Evolutionary conservation across 92 coral and sea anemone genomes (phyloP), one percentile per base, ranked within the genome.

Genomic region (Palythoa caribaeorum): DNA sequence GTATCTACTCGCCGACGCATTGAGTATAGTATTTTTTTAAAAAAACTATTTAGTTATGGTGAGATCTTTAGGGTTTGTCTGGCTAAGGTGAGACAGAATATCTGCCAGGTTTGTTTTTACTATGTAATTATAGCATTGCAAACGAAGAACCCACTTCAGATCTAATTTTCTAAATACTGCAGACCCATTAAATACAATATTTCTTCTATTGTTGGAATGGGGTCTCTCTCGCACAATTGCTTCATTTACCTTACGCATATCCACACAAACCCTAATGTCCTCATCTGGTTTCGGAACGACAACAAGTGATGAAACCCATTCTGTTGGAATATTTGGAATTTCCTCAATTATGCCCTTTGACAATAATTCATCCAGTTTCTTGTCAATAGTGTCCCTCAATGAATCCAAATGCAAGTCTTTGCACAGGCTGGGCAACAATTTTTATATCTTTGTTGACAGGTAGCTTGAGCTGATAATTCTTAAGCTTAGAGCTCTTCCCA

Each of bases 101-200:
- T 91, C 94, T 35, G 91, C 93, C 47, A 87, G 75, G 78, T 92
- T 92, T 13, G 93, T 78, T 57, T 83, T 92, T 6, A 91, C 1
- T 65, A n/a, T 73, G 85, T 87, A 90, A 69, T 88, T 71, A 78
- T 90, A 65, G 57, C 90, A 80, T 59, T 90, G 92, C 47, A 90
- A 38, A 12, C 92, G 88, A 38, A 93, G 88, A 13, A 88, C 89
- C 92, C 95, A 92, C 62, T 84, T 77, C 63, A 92, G 88, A 38
- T 88, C 90, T 20, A 92, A 5, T 77, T 92, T 77, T 66, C 77
- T 62, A 50, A 91, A 91, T 16, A 76, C 83, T 5, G 86, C 66
- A 2, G 84, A 38, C 1, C 91, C 93, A 87, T 90, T 87, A 17
- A 87, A 59, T 87, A 81, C 62, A 91, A 73, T 14, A 91, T 72